Conservation (phyloP, 1,140 invertebrate species). For the Condylostylus longicornis region DNA sequence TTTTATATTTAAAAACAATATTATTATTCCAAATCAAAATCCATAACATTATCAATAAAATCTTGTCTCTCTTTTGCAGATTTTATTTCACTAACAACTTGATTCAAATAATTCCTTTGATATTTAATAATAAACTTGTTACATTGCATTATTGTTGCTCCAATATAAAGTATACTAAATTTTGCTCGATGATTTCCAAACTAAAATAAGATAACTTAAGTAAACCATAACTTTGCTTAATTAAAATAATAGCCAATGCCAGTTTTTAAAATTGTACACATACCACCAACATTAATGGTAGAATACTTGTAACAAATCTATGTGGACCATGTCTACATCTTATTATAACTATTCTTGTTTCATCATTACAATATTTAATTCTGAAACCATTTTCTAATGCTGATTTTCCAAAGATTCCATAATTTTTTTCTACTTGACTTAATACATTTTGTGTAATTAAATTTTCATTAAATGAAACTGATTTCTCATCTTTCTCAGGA, state of each 20-base stretch:
- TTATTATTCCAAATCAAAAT: constrained; percentile 31
- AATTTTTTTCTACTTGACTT: constrained; percentile 47
- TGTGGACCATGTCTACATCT: constrained; percentile 56
- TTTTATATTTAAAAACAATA: constrained; percentile 13
- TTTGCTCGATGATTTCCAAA: constrained; percentile 43
- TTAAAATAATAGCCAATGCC: neutral
- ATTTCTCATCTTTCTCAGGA: constrained; percentile 30
- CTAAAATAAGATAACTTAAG: constrained; percentile 13
- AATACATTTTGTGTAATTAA: constrained; percentile 42
- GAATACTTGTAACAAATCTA: constrained; percentile 44
- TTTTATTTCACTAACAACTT: constrained; percentile 18
- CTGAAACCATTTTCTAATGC: constrained; percentile 49
- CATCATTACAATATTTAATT: constrained; percentile 62
- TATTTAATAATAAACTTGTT: constrained; percentile 54
- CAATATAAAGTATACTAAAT: constrained; percentile 50
- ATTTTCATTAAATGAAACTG: constrained; percentile 39
- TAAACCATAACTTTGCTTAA: neutral
- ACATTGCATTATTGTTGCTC: constrained; percentile 63
- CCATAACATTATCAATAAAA: constrained; percentile 37
- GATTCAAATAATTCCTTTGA: constrained; percentile 36
- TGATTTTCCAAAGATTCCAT: constrained; percentile 56
- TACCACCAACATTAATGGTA: constrained; percentile 45
- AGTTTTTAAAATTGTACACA: neutral
- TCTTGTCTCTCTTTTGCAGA: constrained; percentile 38
- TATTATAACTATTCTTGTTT: constrained; percentile 55